Base-by-base conservation (phyloP, 35 echinoderm and acorn worm species). In the Acanthaster planci region DNA sequence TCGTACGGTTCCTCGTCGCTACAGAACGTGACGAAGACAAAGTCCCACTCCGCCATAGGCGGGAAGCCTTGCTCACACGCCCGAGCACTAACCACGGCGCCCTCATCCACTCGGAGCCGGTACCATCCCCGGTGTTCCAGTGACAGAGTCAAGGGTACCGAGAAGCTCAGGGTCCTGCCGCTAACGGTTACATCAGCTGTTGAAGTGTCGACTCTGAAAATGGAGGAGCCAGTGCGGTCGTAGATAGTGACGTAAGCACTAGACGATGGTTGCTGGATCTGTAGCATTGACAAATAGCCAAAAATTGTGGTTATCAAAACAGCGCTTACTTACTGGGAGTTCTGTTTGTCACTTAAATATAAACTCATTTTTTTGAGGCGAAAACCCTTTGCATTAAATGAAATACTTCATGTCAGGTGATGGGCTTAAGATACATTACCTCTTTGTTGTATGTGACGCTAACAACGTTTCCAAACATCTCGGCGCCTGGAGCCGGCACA, bases 11-110 rank as follows among this genome's bases (percentile, higher is more conserved):
- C 60, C 0, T 68, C 60, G 23, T 68, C 60, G 60, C 23, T 68
- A 34, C 60, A 68, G 60, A 68, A 68, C 60, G 60, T 68, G 23
- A 68, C 60, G 34, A 68, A 68, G 23, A 68, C 60, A 26, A 68
- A 68, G 34, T 68, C 60, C 60, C 60, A 68, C 60, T 68, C 60
- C 6, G 34, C 23, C 60, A 68, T 68, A 31, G 60, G 60, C 23
- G 60, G 23, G 12, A 68, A 8, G 5, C 60, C 60, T 35, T 30
- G 60, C 23, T 68, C 60, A 34, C 60, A 68, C 10, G 23, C 60
- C 34, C 29, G 6, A 15, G 34, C 60, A 34, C 60, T 68, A 18
- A 68, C 60, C 7, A 30, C 60, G 60, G 60, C 60, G 29, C 60
- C 60, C 34, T 68, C 60, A 68, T 68, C 60, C 2, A 68, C 23